These are phyloP conservation scores for Spodoptera frugiperda DNA, from an alignment of 1,140 invertebrate species.

Conservation along the genomic window DNA sequence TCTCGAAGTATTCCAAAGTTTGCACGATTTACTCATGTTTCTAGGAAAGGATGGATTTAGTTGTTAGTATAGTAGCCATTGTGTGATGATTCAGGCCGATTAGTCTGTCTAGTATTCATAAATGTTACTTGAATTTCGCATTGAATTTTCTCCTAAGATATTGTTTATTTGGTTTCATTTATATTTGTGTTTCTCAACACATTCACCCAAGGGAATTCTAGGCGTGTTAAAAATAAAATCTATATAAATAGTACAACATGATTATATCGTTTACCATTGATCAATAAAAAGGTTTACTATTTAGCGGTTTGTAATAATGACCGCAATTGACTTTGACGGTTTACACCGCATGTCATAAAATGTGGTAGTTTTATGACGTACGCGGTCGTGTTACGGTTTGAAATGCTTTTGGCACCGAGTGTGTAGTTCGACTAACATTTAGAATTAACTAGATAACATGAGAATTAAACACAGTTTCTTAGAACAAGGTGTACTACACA, in stretches of 20 bases:
- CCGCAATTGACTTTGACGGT: constrained; percentile 13
- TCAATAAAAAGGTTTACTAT: constrained; percentile 8
- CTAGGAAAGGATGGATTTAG: neutral
- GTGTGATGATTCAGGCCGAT: no score
- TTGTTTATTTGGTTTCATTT: no score
- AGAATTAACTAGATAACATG: neutral
- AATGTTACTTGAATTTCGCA: no score
- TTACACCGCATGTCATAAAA: constrained; percentile 19
- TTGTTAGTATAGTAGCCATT: no score
- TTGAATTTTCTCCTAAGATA: no score
- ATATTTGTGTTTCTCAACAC: no score
- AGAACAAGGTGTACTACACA: no score
- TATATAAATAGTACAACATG: no score
- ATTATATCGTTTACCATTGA: no score
- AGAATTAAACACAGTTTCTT: neutral
- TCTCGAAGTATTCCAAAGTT: neutral
- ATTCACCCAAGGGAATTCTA: no score
- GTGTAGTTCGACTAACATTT: neutral
- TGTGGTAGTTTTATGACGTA: constrained; percentile 20
- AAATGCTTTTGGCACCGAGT: constrained; percentile 22
- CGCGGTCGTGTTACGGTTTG: neutral
- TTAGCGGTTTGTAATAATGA: neutral
- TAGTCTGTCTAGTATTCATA: no score
- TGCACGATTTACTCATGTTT: neutral
- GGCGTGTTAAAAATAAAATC: no score